Evolutionary conservation across 2,888 invertebrate genomes (phyloP), one percentile per base, ranked within the genome.

Genomic region (Brenthis hecate): DNA sequence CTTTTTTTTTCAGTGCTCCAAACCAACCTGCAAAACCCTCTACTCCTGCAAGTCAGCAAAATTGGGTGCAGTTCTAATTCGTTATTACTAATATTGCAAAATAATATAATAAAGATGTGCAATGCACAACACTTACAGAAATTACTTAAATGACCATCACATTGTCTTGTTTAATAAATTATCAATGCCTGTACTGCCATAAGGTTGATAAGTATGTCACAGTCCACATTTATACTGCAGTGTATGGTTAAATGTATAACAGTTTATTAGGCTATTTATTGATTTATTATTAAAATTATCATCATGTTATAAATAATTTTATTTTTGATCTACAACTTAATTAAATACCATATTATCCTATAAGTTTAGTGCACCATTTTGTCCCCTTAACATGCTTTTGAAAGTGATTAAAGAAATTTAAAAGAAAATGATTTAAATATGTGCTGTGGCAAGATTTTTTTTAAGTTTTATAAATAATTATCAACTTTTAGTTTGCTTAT

Each of bases 61-160:
- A 92, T 74, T 92, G 92, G 92, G 92, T 92, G 70, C 92, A 92
- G 79, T 92, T 92, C 80, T 92, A 81, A 89, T 80, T 61, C 57
- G 36, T 1, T n/a, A 6, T 51, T 1, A 3, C 2, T 62, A 53
- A 62, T 56, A 32, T 32, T 65, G 28, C 54, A 61, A 60, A 6
- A 54, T 70, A 68, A 74, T 73, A 85, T 85, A 84, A 81, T 85
- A 82, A 87, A 84, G 77, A 73, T 77, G 80, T 83, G 83, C 82
- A 78, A 79, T 86, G 87, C 90, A 88, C 88, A 86, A 87, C 87
- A 90, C 89, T 89, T 90, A 89, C 81, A 80, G 78, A 78, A 78
- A 81, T 70, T 87, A 89, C 85, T 88, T 87, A 88, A 88, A 81
- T 66, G 75, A 81, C 71, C 61, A 69, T 66, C 64, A 63, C 48